A percentile compares a stretch with the other conserved stretches of the same genome.
phyloP scores from a whole-genome alignment of 2,113 vertebrate species.

The Poeciliopsis retropinna region DNA sequence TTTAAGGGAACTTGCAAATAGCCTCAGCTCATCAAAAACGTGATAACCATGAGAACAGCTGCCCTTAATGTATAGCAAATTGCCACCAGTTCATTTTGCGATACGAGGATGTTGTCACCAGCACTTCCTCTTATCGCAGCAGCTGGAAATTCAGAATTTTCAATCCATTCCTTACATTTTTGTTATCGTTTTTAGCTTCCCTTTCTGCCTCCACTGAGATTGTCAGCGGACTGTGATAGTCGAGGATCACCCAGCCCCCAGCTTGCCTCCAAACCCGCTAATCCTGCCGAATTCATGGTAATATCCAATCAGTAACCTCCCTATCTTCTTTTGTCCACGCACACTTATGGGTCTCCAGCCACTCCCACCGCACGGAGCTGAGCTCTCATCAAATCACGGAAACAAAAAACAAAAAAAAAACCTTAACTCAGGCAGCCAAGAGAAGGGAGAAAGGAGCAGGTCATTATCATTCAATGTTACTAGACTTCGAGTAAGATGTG shows the following conservation, averaged over 20 bases:
- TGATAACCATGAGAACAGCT: slow-evolving; percentile 13
- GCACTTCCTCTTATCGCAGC: slow-evolving; percentile 63
- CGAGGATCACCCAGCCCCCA: slow-evolving; percentile 59
- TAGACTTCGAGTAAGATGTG: slow-evolving; percentile 62
- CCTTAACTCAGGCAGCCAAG: slow-evolving; percentile 27
- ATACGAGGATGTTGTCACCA: slow-evolving; percentile 34
- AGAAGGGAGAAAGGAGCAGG: slow-evolving; percentile 48
- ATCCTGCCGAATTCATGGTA: slow-evolving; percentile 76
- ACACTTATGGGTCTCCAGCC: slow-evolving; percentile 45
- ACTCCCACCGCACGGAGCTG: slow-evolving; percentile 30
- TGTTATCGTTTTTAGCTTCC: slow-evolving; percentile 33
- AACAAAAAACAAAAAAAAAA: slow-evolving; percentile 34
- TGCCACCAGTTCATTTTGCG: slow-evolving; percentile 20
- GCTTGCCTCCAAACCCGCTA: slow-evolving; percentile 46
- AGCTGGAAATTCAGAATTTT: slow-evolving; percentile 72
- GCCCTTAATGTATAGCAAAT: slow-evolving; percentile 13
- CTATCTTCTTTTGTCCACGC: slow-evolving; percentile 48
- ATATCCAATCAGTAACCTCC: slow-evolving; percentile 61
- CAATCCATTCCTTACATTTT: slow-evolving; percentile 61
- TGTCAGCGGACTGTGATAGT: slow-evolving; percentile 81
- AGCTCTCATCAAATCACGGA: slow-evolving; percentile 33
- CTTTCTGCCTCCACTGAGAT: slow-evolving; percentile 47
- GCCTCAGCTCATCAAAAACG: slow-evolving; percentile 10
- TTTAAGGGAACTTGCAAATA: slow-evolving; percentile 8
- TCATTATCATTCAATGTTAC: slow-evolving; percentile 68